These are phyloP conservation scores for Aspiorhynchus laticeps DNA, from an alignment of 2,113 vertebrate species.

Conservation along the genomic window DNA sequence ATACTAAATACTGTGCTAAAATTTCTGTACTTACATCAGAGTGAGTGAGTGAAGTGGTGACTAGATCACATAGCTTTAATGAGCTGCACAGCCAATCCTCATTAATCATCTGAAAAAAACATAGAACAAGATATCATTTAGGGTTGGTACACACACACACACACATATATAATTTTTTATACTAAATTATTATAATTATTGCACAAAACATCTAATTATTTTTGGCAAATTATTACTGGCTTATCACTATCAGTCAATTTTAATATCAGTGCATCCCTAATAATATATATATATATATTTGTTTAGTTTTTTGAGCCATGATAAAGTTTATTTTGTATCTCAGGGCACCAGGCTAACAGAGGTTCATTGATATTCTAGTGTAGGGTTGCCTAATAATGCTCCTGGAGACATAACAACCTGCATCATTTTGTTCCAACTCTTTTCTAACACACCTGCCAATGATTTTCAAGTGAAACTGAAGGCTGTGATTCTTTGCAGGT, in stretches of 20 bases:
- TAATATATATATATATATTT: neutral
- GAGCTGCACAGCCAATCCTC: constrained; percentile 58
- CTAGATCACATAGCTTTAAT: constrained; percentile 57
- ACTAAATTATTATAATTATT: no score
- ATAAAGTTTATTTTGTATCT: neutral
- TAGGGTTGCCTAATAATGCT: neutral
- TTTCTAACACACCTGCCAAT: neutral
- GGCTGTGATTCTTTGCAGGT: neutral
- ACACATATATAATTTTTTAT: no score
- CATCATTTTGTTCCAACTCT: neutral
- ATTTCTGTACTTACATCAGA: constrained; percentile 12
- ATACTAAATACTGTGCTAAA: neutral
- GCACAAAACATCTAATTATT: no score
- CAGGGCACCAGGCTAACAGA: neutral
- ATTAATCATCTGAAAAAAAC: constrained; percentile 52
- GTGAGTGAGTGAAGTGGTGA: neutral
- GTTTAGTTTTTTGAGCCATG: neutral
- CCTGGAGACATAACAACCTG: neutral
- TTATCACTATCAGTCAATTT: neutral
- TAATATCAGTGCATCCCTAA: neutral
- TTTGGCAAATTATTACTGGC: neutral
- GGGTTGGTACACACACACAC: no score
- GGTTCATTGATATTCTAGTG: neutral
- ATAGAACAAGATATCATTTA: neutral
- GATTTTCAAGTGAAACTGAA: neutral